A percentile compares a stretch with the other conserved stretches of the same genome.
These are phyloP conservation scores for Agrochola circellaris DNA, from an alignment of 2,888 invertebrate species.

Conservation along the genomic window DNA sequence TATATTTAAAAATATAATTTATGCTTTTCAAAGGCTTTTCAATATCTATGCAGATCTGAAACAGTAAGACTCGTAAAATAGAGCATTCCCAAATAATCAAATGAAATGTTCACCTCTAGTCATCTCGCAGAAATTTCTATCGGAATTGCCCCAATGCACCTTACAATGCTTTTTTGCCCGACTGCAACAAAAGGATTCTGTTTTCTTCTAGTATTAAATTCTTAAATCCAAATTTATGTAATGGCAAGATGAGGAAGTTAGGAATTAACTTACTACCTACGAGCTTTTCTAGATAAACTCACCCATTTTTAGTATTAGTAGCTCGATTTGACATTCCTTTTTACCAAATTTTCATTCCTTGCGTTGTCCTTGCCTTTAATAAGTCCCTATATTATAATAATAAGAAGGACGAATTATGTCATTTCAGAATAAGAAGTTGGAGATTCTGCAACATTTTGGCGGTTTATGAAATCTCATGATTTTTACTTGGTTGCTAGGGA, in stretches of 20 bases:
- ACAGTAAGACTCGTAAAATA: no score
- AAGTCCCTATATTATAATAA: no score
- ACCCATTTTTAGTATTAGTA: no score
- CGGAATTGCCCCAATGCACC: no score
- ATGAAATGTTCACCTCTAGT: no score
- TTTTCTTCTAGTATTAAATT: no score
- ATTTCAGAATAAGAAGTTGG: neutral
- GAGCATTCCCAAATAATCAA: no score
- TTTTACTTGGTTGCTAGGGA: constrained; percentile 21
- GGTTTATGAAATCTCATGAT: neutral
- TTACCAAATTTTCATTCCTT: neutral
- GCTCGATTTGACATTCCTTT: neutral
- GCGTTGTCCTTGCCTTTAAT: neutral
- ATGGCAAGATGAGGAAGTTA: neutral
- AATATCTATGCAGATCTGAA: no score
- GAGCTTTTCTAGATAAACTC: neutral
- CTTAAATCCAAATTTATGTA: no score
- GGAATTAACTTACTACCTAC: neutral
- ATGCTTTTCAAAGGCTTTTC: no score
- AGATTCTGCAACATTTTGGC: neutral
- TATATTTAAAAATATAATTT: no score
- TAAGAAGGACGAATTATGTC: neutral
- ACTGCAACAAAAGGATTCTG: neutral
- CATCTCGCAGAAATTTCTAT: no score
- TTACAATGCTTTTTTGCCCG: neutral